Evolutionary conservation across 2,888 invertebrate species (phyloP).

Genomic region (Meteorus colon): DNA sequence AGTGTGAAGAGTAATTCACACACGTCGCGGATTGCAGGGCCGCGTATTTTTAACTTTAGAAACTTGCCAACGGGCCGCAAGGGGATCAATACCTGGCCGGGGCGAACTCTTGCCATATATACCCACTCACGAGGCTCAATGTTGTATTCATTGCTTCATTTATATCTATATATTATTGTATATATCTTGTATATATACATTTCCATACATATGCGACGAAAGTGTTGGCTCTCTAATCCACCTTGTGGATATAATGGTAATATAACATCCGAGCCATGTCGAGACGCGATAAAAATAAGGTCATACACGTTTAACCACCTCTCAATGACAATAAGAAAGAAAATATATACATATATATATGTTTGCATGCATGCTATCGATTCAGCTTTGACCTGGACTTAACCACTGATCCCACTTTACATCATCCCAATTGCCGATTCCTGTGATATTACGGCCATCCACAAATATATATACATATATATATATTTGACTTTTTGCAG

Average conservation of each 20-base stretch:
- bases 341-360: background rate
- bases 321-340: background rate
- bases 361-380: background rate
- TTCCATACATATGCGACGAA: background rate
- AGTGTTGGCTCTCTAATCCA: background rate
- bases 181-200: background rate
- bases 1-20: constrained; percentile 28
- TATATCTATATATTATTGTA: background rate
- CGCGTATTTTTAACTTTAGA: constrained; percentile 67
- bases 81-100: constrained; percentile 61
- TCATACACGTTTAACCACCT: constrained; percentile 13
- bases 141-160: background rate
- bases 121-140: constrained; percentile 20
- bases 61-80: constrained; percentile 59
- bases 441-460: background rate
- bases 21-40: constrained; percentile 49
- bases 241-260: background rate
- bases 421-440: background rate
- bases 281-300: constrained; percentile 10
- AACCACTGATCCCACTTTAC: constrained; percentile 8
- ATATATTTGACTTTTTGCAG: background rate
- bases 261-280: background rate
- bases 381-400: constrained; percentile 1
- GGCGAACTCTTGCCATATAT: constrained; percentile 40
- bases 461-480: background rate